Evolutionary conservation across 2,113 vertebrate species (phyloP).

Genomic region (Grammomys dolichurus): DNA sequence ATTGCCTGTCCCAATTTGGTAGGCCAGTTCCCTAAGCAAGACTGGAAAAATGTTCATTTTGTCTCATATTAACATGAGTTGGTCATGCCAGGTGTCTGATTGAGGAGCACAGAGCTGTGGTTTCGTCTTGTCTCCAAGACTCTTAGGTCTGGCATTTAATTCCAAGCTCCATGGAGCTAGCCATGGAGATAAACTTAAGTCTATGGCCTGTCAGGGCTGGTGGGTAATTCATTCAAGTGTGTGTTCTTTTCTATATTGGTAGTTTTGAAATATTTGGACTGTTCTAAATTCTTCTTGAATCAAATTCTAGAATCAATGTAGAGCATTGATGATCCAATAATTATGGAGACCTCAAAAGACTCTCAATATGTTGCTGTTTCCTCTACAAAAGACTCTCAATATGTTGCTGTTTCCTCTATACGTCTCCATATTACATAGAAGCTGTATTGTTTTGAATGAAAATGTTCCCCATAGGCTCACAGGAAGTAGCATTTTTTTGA

Average conservation of each 20-base stretch:
- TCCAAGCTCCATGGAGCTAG: background rate
- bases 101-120: background rate
- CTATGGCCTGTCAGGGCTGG: background rate
- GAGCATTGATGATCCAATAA: constrained; percentile 82
- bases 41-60: background rate
- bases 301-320: constrained; percentile 75
- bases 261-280: background rate
- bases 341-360: constrained; percentile 51
- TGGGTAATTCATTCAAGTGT: background rate
- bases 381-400: constrained; percentile 68
- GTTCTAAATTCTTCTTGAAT: constrained; percentile 8
- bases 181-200: background rate
- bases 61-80: background rate
- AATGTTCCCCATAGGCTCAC: background rate
- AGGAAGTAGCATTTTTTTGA: background rate
- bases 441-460: constrained; percentile 68
- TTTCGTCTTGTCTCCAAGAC: background rate
- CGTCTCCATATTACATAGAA: constrained; percentile 80
- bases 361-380: constrained; percentile 76
- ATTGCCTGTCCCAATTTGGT: background rate
- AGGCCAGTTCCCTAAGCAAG: background rate
- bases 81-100: background rate
- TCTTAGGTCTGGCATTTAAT: background rate
- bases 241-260: background rate
- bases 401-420: constrained; percentile 81